Evolutionary conservation across 2,888 invertebrate species (phyloP).

Genomic region (Zele albiditarsus): DNA sequence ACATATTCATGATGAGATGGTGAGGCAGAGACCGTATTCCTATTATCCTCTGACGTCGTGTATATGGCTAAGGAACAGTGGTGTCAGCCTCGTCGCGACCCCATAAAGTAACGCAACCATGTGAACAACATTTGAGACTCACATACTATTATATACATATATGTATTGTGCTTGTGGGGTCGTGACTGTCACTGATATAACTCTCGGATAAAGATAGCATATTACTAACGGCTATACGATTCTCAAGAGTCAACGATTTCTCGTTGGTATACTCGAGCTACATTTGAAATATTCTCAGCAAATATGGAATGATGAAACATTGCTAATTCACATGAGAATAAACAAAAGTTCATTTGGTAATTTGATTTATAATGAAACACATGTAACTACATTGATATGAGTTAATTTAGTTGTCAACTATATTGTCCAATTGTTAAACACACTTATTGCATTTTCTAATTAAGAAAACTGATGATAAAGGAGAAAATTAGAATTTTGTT

Average conservation of each 20-base stretch:
- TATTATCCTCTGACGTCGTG: slow-evolving; percentile 24
- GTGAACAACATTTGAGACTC: slow-evolving; percentile 23
- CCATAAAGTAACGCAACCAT: slow-evolving; percentile 18
- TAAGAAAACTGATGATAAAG: no score
- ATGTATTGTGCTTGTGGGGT: slow-evolving; percentile 1
- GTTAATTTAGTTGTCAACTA: neutral
- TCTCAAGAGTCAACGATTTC: neutral
- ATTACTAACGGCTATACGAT: neutral
- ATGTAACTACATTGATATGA: neutral
- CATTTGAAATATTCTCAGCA: neutral
- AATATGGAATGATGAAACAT: neutral
- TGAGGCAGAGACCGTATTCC: slow-evolving; percentile 3
- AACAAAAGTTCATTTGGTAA: neutral
- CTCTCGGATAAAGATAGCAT: slow-evolving; percentile 6
- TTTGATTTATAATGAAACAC: neutral
- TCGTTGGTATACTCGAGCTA: neutral
- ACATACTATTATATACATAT: neutral
- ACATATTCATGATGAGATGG: slow-evolving; percentile 6
- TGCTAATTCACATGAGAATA: neutral
- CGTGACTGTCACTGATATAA: neutral
- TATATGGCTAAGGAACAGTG: neutral
- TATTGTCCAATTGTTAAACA: neutral
- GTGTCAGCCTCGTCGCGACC: slow-evolving; percentile 4
- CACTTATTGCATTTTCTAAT: no score
- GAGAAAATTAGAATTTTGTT: neutral